These are phyloP conservation scores for Paralichthys olivaceus DNA, from an alignment of 2,113 vertebrate species.

Conservation along the genomic window DNA sequence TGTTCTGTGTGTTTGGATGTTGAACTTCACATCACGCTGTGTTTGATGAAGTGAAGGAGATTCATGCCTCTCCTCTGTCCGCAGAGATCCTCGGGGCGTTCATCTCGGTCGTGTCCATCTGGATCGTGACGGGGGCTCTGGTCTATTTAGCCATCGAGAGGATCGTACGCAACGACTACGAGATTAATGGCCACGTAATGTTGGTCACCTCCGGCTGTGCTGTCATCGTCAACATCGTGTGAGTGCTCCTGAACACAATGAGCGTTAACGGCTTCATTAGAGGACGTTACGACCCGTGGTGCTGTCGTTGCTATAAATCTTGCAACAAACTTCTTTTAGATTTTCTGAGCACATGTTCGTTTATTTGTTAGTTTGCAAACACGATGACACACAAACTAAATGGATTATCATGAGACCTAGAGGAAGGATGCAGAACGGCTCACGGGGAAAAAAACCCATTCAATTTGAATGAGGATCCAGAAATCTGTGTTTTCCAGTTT, in stretches of 20 bases:
- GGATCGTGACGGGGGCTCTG: slow-evolving; percentile 92
- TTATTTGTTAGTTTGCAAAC: too few species aligned
- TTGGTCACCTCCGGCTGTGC: slow-evolving; percentile 91
- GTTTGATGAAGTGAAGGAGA: neutral
- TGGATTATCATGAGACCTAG: too few species aligned
- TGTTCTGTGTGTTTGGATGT: too few species aligned
- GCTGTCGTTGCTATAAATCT: neutral
- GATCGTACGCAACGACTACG: slow-evolving; percentile 92
- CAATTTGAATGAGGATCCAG: too few species aligned
- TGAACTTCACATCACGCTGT: neutral
- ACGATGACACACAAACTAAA: too few species aligned
- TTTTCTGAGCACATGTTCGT: too few species aligned
- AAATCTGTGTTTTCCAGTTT: too few species aligned
- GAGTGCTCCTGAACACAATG: slow-evolving; percentile 57
- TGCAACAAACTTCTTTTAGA: too few species aligned
- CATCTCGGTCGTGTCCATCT: slow-evolving; percentile 94
- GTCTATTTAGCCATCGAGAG: slow-evolving; percentile 93
- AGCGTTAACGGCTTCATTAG: neutral
- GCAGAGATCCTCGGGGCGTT: slow-evolving; percentile 93
- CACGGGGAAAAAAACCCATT: too few species aligned
- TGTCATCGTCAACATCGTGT: slow-evolving; percentile 93
- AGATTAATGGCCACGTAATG: slow-evolving; percentile 93
- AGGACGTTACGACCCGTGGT: neutral
- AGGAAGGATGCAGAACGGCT: too few species aligned
- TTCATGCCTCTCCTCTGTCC: neutral